These are phyloP conservation scores for Scophthalmus maximus DNA, from an alignment of 2,113 vertebrate genomes.

Conservation along the genomic window DNA sequence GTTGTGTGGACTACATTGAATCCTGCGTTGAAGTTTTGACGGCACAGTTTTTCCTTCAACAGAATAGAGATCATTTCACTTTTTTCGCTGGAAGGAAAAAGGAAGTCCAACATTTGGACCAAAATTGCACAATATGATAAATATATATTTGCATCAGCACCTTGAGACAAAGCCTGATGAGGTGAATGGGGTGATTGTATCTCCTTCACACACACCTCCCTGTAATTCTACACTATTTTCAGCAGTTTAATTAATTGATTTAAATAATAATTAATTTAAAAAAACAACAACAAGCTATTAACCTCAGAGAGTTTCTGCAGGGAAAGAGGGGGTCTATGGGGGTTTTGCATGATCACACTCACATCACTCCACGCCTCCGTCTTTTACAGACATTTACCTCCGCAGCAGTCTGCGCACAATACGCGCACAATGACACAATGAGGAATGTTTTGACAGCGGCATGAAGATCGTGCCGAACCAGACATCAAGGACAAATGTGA, in stretches of 20 bases:
- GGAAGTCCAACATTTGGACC: not conserved
- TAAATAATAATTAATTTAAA: not conserved
- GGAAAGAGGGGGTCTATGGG: not conserved
- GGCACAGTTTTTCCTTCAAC: too few species aligned
- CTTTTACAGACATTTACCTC: not conserved
- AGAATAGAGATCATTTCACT: too few species aligned
- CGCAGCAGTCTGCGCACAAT: too few species aligned
- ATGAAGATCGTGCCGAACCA: not conserved
- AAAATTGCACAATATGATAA: not conserved
- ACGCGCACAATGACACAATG: not conserved
- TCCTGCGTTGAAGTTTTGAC: too few species aligned
- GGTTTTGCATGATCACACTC: not conserved
- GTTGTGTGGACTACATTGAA: too few species aligned
- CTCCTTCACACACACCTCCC: not conserved
- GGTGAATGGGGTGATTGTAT: not conserved
- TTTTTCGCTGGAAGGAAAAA: too few species aligned
- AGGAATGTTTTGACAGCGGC: not conserved
- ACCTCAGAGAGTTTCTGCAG: not conserved
- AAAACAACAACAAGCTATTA: not conserved
- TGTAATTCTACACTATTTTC: not conserved
- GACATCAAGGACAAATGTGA: not conserved
- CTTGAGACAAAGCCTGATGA: not conserved
- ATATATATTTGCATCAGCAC: not conserved
- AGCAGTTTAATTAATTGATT: too few species aligned
- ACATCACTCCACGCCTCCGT: not conserved